phyloP scores from a whole-genome alignment of 92 coral and sea anemone species.

The Pocillopora grandis region DNA sequence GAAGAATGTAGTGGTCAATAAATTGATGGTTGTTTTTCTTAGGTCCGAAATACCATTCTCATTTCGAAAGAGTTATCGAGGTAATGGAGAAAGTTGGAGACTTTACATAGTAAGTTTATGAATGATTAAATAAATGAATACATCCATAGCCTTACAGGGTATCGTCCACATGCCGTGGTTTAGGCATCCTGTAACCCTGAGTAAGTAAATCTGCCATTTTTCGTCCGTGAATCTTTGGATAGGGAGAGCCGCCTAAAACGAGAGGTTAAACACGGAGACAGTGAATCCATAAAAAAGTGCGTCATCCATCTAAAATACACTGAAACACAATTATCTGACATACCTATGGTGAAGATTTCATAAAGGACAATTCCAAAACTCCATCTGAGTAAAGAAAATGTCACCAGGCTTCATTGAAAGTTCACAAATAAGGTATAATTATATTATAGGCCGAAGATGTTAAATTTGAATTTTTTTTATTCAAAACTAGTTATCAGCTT shows the following conservation, averaged over 20 bases:
- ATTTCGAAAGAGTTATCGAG: neutral
- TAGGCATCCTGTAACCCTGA: slow-evolving; percentile 77
- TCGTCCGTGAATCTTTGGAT: slow-evolving; percentile 45
- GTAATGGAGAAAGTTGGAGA: no score
- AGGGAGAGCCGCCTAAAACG: slow-evolving; percentile 69
- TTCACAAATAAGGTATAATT: no score
- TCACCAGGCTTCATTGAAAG: neutral
- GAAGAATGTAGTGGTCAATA: neutral
- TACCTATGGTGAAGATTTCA: slow-evolving; percentile 73
- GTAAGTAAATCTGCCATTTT: slow-evolving; percentile 51
- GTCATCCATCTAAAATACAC: slow-evolving; percentile 34
- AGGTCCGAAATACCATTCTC: neutral
- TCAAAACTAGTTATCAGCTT: no score
- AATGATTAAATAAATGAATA: no score
- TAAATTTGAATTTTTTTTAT: no score
- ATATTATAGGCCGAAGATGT: no score
- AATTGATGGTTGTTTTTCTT: neutral
- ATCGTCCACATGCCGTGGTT: slow-evolving; percentile 69
- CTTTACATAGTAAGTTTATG: no score
- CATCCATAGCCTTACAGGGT: slow-evolving; percentile 48
- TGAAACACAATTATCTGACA: neutral
- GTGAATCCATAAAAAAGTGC: slow-evolving; percentile 27
- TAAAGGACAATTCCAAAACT: slow-evolving; percentile 75
- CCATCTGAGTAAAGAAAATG: slow-evolving; percentile 42
- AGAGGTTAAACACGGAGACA: neutral